Evolutionary conservation across 1,140 invertebrate species (phyloP).

Genomic region (Tribolium castaneum): DNA sequence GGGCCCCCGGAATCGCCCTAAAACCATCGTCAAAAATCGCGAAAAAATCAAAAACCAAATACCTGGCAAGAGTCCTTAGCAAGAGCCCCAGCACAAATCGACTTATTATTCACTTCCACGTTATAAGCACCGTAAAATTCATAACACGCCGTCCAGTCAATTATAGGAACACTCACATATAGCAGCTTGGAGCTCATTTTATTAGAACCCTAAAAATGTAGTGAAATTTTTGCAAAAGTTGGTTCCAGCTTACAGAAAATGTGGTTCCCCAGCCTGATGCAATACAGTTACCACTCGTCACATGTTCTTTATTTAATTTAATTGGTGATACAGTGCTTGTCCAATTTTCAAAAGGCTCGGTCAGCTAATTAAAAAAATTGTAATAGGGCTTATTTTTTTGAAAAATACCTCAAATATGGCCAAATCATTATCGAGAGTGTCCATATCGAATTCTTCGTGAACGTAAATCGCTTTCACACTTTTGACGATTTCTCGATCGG

Average conservation of each 20-base stretch:
- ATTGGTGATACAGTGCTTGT: not conserved
- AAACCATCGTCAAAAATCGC: not conserved
- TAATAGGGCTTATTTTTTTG: no score
- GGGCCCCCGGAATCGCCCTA: conserved; percentile 92
- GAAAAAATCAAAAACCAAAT: not conserved
- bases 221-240: not conserved
- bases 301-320: not conserved
- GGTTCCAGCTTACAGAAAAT: not conserved
- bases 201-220: not conserved
- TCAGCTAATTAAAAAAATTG: not conserved
- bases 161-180: not conserved
- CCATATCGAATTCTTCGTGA: conserved; percentile 1
- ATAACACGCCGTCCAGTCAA: not conserved
- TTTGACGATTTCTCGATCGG: not conserved
- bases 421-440: not conserved
- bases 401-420: not conserved
- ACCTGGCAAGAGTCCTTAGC: conserved; percentile 14
- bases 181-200: not conserved
- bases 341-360: conserved; percentile 1
- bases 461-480: not conserved
- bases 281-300: not conserved
- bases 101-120: not conserved
- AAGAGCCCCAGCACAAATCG: not conserved
- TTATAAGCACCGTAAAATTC: not conserved
- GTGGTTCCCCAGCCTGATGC: conserved; percentile 16